phyloP scores from a whole-genome alignment of 2,888 invertebrate species.

The Cyaniris semiargus region DNA sequence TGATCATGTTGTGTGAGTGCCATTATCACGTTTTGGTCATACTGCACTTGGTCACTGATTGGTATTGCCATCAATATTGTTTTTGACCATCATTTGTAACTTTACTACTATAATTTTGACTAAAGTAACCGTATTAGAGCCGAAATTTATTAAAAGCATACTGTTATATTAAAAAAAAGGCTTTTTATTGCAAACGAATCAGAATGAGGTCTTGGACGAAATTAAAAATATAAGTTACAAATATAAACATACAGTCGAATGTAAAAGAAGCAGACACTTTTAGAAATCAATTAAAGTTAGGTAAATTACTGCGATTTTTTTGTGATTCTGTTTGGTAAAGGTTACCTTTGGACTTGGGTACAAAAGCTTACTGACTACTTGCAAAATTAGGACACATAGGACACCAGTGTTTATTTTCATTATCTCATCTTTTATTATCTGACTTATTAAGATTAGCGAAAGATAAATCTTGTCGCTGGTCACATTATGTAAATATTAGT shows the following conservation, averaged over 20 bases:
- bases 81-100: neutral
- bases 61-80: neutral
- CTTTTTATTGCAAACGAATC: too few species aligned
- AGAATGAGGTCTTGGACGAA: too few species aligned
- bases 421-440: neutral
- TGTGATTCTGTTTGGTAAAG: too few species aligned
- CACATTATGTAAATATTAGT: neutral
- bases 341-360: neutral
- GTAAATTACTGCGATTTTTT: too few species aligned
- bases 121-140: too few species aligned
- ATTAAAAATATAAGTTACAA: too few species aligned
- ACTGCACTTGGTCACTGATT: neutral
- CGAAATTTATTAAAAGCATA: too few species aligned
- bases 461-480: neutral
- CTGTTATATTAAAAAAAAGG: too few species aligned
- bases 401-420: neutral
- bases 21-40: constrained; percentile 2
- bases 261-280: too few species aligned
- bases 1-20: neutral
- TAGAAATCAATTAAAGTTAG: too few species aligned
- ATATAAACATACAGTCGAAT: too few species aligned
- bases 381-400: neutral
- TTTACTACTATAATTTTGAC: neutral
- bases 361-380: neutral
- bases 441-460: neutral